Conservation (phyloP, 2,888 invertebrate species). For the Drosophila acutilabella region DNA sequence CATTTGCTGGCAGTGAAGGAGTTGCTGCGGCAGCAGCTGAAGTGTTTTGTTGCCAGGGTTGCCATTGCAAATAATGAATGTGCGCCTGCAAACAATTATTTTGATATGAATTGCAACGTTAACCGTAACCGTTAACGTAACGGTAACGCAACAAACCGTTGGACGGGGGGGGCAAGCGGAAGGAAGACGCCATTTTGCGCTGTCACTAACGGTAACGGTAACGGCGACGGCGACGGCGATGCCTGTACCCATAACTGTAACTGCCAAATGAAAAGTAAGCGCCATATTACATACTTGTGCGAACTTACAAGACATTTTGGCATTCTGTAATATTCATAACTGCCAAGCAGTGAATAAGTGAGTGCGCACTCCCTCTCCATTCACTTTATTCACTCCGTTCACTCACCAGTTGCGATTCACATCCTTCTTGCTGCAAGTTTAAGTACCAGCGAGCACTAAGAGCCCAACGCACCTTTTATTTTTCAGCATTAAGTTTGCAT, state of each 20-base stretch:
- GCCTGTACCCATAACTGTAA: constrained; percentile 43
- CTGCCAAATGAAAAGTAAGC: constrained; percentile 68
- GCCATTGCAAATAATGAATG: constrained; percentile 68
- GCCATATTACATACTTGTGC: constrained; percentile 73
- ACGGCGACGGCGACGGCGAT: constrained; percentile 8
- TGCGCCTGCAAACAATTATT: constrained; percentile 73
- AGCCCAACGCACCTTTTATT: constrained; percentile 15
- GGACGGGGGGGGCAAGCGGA: constrained; percentile 6
- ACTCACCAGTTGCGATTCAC: constrained; percentile 20
- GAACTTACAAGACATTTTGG: constrained; percentile 75
- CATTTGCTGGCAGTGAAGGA: constrained; percentile 24
- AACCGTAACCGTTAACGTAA: constrained; percentile 40
- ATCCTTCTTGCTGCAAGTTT: constrained; percentile 19
- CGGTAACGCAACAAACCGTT: constrained; percentile 8
- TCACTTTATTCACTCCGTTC: neutral
- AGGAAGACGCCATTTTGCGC: constrained; percentile 49
- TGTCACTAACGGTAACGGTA: constrained; percentile 70
- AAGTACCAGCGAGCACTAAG: constrained; percentile 29
- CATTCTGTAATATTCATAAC: constrained; percentile 76
- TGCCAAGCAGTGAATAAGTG: constrained; percentile 58
- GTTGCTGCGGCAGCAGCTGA: constrained; percentile 5
- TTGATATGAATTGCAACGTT: constrained; percentile 72
- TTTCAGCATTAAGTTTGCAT: constrained; percentile 1
- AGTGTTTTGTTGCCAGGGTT: constrained; percentile 43
- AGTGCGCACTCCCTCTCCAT: constrained; percentile 17